Evolutionary conservation across 2,888 invertebrate species (phyloP).

Genomic region (Nephrotoma appendiculata): DNA sequence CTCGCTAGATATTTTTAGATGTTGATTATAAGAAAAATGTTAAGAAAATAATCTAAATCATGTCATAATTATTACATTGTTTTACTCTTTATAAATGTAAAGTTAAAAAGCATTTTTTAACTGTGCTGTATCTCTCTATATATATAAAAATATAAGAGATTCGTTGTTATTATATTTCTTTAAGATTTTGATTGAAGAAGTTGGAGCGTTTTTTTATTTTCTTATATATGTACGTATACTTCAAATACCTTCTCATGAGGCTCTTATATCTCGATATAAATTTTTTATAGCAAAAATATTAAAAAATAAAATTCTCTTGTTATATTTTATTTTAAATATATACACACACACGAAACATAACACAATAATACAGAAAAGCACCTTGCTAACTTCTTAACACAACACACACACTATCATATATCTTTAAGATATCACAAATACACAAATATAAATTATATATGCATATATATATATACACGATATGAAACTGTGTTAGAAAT

Average conservation of each 20-base stretch:
- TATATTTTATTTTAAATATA: neutral
- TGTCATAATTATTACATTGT: neutral
- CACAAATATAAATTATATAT: neutral
- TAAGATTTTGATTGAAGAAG: neutral
- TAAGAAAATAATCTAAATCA: neutral
- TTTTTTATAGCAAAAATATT: neutral
- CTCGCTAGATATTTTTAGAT: neutral
- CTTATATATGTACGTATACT: neutral
- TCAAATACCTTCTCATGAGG: neutral
- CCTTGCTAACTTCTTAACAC: slow-evolving; percentile 1
- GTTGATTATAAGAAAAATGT: neutral
- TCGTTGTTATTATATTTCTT: neutral
- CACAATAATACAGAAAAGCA: neutral
- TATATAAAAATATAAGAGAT: neutral
- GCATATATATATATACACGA: neutral
- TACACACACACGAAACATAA: neutral
- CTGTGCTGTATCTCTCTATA: neutral
- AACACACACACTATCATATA: neutral
- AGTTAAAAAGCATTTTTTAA: neutral
- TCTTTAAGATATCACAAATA: neutral
- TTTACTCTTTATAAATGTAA: neutral
- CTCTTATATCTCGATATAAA: neutral
- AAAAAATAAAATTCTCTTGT: neutral
- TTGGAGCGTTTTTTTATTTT: neutral
- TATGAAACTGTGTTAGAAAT: neutral